Evolutionary conservation across 1,140 invertebrate species (phyloP), one percentile per base, ranked within the genome.

Genomic region (Dreissena polymorpha): DNA sequence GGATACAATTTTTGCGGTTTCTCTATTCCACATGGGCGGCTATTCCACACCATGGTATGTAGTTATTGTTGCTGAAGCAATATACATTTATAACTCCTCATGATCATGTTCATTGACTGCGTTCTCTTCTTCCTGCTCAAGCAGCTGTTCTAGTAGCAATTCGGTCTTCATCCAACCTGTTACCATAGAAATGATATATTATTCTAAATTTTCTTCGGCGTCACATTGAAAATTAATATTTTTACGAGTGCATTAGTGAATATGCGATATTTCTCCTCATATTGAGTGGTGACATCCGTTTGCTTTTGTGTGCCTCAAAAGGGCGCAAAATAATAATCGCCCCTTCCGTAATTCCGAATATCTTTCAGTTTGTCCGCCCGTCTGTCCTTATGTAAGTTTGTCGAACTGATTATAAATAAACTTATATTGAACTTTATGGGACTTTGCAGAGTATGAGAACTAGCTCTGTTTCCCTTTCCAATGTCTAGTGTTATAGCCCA

Each of bases 161-260:
- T 83, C 80, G 25, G 73, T 76, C 72, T 83, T 83, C 57, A 67
- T 75, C 65, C 72, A 83, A 53, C 80, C 80, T 83, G 29, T 6
- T 55, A 64, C 25, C 55, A 60, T 25, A 67, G 25, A 53, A 51
- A 16, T 12, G 23, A 29, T 12, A 29, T 75, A 72, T 21, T 27
- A 64, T 60, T 29, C 55, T 23, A 55, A 16, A 21, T 57, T 75
- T 57, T 75, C 23, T 23, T 13, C 14, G 29, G 8, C 16, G 49
- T 1, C 14, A 39, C 0, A 12, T n/a, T n/a, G 6, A 51, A 50
- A 12, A 72, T 72, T 14, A 51, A 50, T 50, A n/a, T 16, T 1
- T 7, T n/a, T 7, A 51, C 21, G 10, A 72, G 0, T 21, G 18
- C n/a, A 21, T 14, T 14, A 49, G 14, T 51, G 50, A 72, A 10